A percentile compares a stretch with the other conserved stretches of the same genome.
phyloP scores from a whole-genome alignment of 2,888 invertebrate genomes.

The Schrankia costaestrigalis region DNA sequence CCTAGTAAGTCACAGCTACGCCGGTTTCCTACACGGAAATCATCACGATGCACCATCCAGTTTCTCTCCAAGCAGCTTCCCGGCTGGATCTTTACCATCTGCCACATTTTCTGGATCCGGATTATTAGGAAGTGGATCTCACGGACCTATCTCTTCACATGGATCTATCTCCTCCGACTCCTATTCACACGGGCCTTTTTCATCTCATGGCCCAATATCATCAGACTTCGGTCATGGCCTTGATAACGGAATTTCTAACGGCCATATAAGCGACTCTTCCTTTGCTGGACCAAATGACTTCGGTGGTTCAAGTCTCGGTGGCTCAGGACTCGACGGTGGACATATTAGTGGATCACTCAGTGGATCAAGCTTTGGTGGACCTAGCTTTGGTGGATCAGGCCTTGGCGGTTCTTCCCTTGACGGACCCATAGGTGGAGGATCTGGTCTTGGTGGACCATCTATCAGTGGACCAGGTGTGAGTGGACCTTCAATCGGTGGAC shows the following conservation, averaged over 20 bases:
- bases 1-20: constrained; percentile 63
- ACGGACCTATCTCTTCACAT: constrained; percentile 6
- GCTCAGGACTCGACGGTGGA: neutral
- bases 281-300: constrained; percentile 3
- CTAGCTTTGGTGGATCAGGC: neutral
- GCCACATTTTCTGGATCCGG: constrained; percentile 57
- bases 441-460: neutral
- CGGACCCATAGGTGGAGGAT: neutral
- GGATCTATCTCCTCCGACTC: constrained; percentile 2
- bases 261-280: neutral
- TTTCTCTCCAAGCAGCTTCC: constrained; percentile 69
- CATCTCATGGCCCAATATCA: constrained; percentile 2
- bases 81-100: constrained; percentile 65
- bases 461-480: neutral
- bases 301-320: neutral
- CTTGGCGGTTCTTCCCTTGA: neutral
- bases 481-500: constrained; percentile 1
- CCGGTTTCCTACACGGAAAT: constrained; percentile 55
- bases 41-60: constrained; percentile 49
- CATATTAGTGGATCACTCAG: neutral
- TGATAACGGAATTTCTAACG: constrained; percentile 1
- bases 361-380: neutral
- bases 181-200: neutral
- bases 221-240: constrained; percentile 2
- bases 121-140: constrained; percentile 21